A percentile compares a stretch with the other conserved stretches of the same genome.
Evolutionary conservation across 2,888 invertebrate species (phyloP).

Genomic region (Callinectes sapidus): DNA sequence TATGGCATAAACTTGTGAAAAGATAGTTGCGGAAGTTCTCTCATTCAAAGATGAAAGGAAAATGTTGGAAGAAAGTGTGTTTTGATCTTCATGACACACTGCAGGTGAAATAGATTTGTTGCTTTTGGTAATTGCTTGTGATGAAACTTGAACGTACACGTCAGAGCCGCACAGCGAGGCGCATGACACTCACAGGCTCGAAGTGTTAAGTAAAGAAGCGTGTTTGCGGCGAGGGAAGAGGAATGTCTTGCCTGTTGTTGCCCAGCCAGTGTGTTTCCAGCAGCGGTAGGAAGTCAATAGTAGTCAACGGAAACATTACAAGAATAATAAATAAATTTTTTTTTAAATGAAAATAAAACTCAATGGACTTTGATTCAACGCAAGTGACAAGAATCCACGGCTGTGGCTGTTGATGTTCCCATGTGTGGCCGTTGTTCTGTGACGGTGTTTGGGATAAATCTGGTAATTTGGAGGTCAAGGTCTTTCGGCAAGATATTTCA

Average conservation of each 20-base stretch:
- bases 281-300: too few relatives aligned
- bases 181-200: background rate
- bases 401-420: too few relatives aligned
- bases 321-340: too few relatives aligned
- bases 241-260: too few relatives aligned
- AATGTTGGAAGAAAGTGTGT: background rate
- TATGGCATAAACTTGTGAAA: background rate
- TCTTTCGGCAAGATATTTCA: background rate
- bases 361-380: too few relatives aligned
- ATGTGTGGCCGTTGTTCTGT: background rate
- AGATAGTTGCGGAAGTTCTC: background rate
- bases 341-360: too few relatives aligned
- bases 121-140: background rate
- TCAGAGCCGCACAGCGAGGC: background rate
- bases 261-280: too few relatives aligned
- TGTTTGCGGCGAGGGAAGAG: too few relatives aligned
- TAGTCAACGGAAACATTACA: too few relatives aligned
- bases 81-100: background rate
- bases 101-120: background rate
- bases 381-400: too few relatives aligned
- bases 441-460: background rate
- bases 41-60: background rate
- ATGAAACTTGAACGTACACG: background rate
- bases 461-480: background rate
- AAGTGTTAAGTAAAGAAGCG: too few relatives aligned